Base-by-base conservation (phyloP, 2,797 vertebrate species). In the Cephalopachus bancanus region DNA sequence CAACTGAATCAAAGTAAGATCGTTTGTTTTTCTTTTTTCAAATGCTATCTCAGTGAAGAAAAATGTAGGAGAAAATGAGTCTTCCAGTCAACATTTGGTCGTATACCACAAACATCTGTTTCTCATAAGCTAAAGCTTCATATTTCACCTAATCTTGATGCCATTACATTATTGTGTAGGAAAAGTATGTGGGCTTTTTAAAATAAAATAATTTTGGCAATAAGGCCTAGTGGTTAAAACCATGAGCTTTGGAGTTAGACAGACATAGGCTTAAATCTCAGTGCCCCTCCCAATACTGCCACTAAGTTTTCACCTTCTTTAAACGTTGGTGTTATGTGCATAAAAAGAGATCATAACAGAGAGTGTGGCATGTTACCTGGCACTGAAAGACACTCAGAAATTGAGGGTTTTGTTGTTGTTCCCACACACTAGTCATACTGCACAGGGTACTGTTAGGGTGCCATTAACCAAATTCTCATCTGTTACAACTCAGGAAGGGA, bases 11-110 rank as follows among this genome's bases (percentile, higher is more conserved):
- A 85, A 95, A 89, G 20, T 67, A 62, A 64, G 15, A 96, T 80
- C 64, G 30, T 5, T 9, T 10, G 62, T n/a, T 10, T 28, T 65
- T 37, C 51, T 72, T 7, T 3, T 0, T 11, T 51, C 55, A 53
- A 86, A 86, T 83, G 55, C 74, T 94, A 80, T 62, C 71, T 94
- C 87, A 93, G 37, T 89, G 79, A 92, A 96, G 87, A 95, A 95
- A 94, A 95, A 76, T 97, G 87, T 62, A 7, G 3, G n/a, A 26
- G 64, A 44, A 80, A 85, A 92, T 93, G 87, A 92, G 71, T 90
- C 88, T 95, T 94, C 75, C 84, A 89, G 92, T 62, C 10, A 1
- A 71, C 81, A 91, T 83, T 92, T 71, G 64, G 33, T 87, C 37
- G 0, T 95, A 49, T n/a, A 65, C 44, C 83, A 89, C 62, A 75